A percentile compares a stretch with the other conserved stretches of the same genome.
Evolutionary conservation across 2,797 vertebrate species (phyloP).

Genomic region (Tragelaphus oryx): DNA sequence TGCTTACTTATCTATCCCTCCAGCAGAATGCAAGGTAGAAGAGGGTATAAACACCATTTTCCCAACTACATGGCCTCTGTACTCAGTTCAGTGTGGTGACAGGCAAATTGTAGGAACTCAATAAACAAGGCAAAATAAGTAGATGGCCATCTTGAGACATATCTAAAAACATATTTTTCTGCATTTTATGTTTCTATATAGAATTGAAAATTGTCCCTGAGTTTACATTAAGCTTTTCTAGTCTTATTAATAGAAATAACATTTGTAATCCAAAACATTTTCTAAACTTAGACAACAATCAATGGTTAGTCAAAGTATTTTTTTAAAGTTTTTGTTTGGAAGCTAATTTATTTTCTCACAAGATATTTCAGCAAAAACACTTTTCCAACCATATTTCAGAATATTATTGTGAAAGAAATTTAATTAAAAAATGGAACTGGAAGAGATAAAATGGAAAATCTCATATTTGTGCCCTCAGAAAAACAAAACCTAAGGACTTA

Average conservation of each 20-base stretch:
- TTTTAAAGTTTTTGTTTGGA: neutral
- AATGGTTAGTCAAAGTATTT: neutral
- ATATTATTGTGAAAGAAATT: neutral
- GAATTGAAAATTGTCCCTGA: neutral
- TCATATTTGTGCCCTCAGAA: neutral
- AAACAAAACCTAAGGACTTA: neutral
- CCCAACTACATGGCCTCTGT: neutral
- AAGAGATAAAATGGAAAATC: neutral
- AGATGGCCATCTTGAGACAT: neutral
- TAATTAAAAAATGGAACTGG: neutral
- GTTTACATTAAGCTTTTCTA: neutral
- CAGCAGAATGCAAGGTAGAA: neutral
- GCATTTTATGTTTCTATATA: neutral
- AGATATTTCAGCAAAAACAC: neutral
- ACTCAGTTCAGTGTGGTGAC: neutral
- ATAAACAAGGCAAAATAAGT: neutral
- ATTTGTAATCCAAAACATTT: neutral
- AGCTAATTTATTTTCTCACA: neutral
- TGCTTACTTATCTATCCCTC: neutral
- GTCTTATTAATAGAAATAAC: neutral
- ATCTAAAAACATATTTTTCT: neutral
- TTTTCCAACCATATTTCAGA: neutral
- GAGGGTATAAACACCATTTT: neutral
- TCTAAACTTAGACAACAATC: neutral
- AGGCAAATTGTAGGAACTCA: rapidly evolving